Evolutionary conservation across 2,888 invertebrate species (phyloP).

Genomic region (Cordylochernes scorpioides): DNA sequence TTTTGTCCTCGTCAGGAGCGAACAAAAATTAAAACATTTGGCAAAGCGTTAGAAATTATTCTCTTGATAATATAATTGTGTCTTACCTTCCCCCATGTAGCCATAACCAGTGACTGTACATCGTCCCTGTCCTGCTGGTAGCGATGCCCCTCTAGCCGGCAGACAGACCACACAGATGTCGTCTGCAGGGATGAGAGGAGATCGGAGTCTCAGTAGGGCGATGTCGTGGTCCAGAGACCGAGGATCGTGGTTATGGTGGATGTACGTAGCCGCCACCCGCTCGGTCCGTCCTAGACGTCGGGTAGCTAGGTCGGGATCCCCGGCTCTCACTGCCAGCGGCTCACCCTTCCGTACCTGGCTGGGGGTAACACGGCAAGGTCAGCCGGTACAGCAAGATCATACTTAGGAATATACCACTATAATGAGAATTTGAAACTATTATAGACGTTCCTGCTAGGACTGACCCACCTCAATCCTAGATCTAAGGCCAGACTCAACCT

Average conservation of each 20-base stretch:
- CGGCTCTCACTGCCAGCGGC: constrained; percentile 70
- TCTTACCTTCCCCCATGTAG: constrained; percentile 68
- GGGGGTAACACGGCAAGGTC: too few species aligned
- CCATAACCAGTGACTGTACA: constrained; percentile 77
- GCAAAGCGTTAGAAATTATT: too few species aligned
- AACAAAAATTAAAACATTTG: neutral
- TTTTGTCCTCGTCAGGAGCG: neutral
- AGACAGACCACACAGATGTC: constrained; percentile 35
- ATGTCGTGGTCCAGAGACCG: constrained; percentile 83
- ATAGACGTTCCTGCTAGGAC: too few species aligned
- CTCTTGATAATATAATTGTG: constrained; percentile 1
- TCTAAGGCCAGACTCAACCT: too few species aligned
- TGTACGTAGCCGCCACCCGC: constrained; percentile 80
- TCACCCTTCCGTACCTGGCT: constrained; percentile 79
- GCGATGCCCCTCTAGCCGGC: constrained; percentile 60
- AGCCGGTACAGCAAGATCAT: too few species aligned
- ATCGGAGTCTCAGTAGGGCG: constrained; percentile 41
- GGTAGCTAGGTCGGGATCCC: constrained; percentile 64
- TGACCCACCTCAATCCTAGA: too few species aligned
- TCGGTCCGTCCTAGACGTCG: too few species aligned
- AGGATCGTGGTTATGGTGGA: constrained; percentile 82
- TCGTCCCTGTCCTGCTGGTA: constrained; percentile 49
- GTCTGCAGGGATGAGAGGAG: constrained; percentile 12
- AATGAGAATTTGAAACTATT: too few species aligned
- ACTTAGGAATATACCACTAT: too few species aligned